A percentile compares a stretch with the other conserved stretches of the same genome.
phyloP scores from a whole-genome alignment of 2,113 vertebrate genomes.

The Bos indicus region DNA sequence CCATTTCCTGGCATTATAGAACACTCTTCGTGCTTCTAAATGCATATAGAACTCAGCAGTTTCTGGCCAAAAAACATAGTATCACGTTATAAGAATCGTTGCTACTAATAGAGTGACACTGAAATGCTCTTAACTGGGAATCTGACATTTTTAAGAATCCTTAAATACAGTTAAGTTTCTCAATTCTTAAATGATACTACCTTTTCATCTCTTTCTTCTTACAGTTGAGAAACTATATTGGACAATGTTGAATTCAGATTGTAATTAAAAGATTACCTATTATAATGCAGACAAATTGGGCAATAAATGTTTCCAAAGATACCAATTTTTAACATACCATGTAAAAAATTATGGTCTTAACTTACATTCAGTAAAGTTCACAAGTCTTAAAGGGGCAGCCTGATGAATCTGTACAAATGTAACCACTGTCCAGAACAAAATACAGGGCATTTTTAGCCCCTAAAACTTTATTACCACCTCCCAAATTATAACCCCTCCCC shows the following conservation, averaged over 20 bases:
- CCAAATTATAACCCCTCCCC: not conserved
- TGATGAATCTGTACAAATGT: not conserved
- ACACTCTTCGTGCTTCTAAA: not conserved
- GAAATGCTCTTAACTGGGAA: not conserved
- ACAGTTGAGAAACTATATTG: not conserved
- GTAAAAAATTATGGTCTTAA: not conserved
- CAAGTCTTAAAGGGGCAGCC: not conserved
- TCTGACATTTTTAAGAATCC: not conserved
- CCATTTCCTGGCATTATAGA: not conserved
- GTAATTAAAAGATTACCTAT: not conserved
- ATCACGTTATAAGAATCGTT: not conserved
- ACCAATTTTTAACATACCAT: not conserved
- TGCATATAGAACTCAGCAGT: not conserved
- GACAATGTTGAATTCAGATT: not conserved
- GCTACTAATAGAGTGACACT: not conserved
- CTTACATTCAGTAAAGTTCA: not conserved
- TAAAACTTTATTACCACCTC: not conserved
- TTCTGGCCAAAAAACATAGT: not conserved
- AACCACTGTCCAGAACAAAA: not conserved
- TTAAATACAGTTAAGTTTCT: not conserved
- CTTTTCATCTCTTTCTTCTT: not conserved
- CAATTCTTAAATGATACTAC: not conserved
- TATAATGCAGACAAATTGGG: not conserved
- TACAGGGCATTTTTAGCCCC: not conserved
- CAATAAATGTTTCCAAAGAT: not conserved